Evolutionary conservation across 2,113 vertebrate species (phyloP), one percentile per base, ranked within the genome.

Genomic region (Heterocephalus glaber): DNA sequence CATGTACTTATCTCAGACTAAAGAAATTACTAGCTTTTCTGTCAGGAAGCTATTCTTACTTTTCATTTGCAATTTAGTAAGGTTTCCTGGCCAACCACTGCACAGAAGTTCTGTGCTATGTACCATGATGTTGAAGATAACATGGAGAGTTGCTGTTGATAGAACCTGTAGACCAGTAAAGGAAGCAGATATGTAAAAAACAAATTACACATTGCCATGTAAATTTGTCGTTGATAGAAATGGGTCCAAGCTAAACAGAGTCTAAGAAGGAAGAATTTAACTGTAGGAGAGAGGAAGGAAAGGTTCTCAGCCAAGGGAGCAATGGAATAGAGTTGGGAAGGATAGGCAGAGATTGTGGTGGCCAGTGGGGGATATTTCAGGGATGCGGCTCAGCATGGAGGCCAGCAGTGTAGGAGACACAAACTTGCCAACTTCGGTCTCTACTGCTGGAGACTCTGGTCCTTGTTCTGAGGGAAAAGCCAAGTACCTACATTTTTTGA

Each of bases 31-130:
- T 41, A 92, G 11, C 30, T 58, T 70, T 80, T 94, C 12, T 86
- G 1, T 61, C 22, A 49, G 4, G n/a, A 30, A 41, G 3, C 72
- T 89, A 66, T 76, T 41, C 38, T 41, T 63, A 3, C 49, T 86
- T 95, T 85, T 47, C 47, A 20, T 60, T 82, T 95, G 38, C 14
- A 61, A 72, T 61, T 95, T 54, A 86, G 41, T 83, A 66, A 41
- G 79, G 28, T 60, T 88, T 66, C n/a, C 74, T 91, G 76, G 41
- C 49, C 49, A 81, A 10, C 28, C 58, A 24, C 26, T 41, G 35
- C 24, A 35, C 20, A 17, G 0, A 8, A 30, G 19, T 10, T 70
- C 9, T 28, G 20, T 70, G 66, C 82, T n/a, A 28, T 49, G 22
- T 56, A 26, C 56, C 8, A 13, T 33, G 12, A 54, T 38, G 47